These are phyloP conservation scores for Craniophora ligustri DNA, from an alignment of 2,888 invertebrate genomes.

Conservation along the genomic window DNA sequence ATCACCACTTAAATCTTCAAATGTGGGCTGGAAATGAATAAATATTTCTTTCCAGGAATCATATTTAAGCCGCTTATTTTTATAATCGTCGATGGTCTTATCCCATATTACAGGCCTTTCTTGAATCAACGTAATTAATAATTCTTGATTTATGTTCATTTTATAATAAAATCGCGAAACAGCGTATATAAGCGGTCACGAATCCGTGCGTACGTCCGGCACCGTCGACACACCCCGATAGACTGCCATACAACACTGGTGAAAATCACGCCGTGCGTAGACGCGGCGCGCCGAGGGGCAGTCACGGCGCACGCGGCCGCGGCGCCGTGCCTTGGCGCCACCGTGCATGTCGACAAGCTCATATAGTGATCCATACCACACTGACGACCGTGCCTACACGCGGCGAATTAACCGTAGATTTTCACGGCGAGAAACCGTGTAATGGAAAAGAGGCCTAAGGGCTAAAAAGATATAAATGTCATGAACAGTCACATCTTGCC, in stretches of 20 bases:
- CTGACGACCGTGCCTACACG: conserved; percentile 48
- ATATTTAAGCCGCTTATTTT: conserved; percentile 49
- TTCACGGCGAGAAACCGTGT: conserved; percentile 45
- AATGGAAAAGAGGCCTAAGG: no score
- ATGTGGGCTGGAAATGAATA: conserved; percentile 29
- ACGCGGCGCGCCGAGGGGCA: conserved; percentile 46
- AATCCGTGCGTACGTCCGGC: conserved; percentile 39
- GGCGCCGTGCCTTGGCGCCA: conserved; percentile 39
- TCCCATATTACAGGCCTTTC: conserved; percentile 42
- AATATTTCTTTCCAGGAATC: conserved; percentile 47
- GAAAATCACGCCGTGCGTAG: conserved; percentile 45
- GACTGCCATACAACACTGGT: conserved; percentile 44
- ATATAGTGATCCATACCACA: conserved; percentile 41
- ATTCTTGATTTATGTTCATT: conserved; percentile 46
- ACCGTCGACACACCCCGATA: conserved; percentile 46
- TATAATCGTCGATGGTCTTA: conserved; percentile 46
- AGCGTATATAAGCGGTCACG: conserved; percentile 36
- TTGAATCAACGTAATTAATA: conserved; percentile 41
- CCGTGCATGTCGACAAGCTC: conserved; percentile 43
- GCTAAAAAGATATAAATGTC: no score
- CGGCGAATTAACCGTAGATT: conserved; percentile 47
- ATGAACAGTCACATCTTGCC: no score
- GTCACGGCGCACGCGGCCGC: conserved; percentile 32
- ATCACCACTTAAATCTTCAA: conserved; percentile 48
- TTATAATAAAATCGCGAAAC: conserved; percentile 39